Base-by-base conservation (phyloP, 2,888 invertebrate species). In the Neria commutata region DNA sequence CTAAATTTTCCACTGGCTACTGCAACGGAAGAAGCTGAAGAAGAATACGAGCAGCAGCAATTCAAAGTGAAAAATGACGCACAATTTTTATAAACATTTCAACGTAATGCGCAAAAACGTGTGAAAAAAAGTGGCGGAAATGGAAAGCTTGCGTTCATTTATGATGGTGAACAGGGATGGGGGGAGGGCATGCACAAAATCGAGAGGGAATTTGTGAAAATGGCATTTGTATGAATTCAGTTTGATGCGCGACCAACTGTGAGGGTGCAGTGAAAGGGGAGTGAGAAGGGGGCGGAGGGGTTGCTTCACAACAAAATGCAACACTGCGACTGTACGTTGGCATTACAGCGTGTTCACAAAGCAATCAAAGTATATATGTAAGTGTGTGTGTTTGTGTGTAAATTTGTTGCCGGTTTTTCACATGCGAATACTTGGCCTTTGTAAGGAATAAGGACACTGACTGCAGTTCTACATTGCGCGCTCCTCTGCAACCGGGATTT, bases 401-500 rank as follows among this genome's bases (percentile, higher is more conserved):
- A 49, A 58, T 56, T 59, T 57, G n/a, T n/a, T n/a, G n/a, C n/a
- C n/a, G n/a, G n/a, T n/a, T n/a, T n/a, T 25, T 59, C 58, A 56
- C 59, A 57, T 54, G 50, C 47, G 51, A 59, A 55, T 60, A 61
- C 58, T 65, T 64, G 59, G 60, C 66, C 66, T 68, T 64, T 65
- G 57, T 63, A 68, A 65, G 67, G 64, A 64, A 62, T 66, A 64
- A 68, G 64, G 66, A 66, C 65, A 65, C 62, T 66, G 63, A 65
- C 64, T 29, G 24, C 34, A 34, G 25, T 14, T 25, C 26, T 26
- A 2, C n/a, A n/a, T 26, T 34, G 14, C 14, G 17, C 26, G 49
- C 8, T 16, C 17, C 53, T 25, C 19, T 34, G 34, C 34, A 54
- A 54, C 25, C 49, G 50, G n/a, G n/a, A 40, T 4, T 19, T 19